phyloP scores from a whole-genome alignment of 2,113 vertebrate genomes.

The Raphicerus campestris region DNA sequence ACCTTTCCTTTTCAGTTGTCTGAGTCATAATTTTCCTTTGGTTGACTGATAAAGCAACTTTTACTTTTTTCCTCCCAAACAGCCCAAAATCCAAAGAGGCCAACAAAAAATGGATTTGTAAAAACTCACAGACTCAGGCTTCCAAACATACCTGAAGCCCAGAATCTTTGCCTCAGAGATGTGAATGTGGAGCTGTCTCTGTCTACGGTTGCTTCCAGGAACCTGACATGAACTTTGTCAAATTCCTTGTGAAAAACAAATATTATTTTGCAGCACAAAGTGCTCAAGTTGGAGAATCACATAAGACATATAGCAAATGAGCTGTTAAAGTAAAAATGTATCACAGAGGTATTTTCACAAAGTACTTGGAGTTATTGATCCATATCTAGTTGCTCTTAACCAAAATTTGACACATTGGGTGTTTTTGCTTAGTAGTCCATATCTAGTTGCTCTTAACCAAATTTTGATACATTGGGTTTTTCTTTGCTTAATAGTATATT shows the following conservation, averaged over 20 bases:
- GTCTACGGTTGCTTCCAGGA: background rate
- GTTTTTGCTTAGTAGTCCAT: background rate
- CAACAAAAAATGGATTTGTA: background rate
- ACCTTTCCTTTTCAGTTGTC: background rate
- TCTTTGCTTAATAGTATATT: background rate
- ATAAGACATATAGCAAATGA: background rate
- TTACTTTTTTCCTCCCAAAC: background rate
- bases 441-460: no score
- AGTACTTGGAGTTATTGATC: background rate
- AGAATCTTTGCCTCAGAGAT: background rate
- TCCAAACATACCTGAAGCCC: background rate
- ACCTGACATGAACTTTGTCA: background rate
- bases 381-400: no score
- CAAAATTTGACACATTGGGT: background rate
- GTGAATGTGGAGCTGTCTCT: background rate
- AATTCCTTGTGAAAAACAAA: background rate
- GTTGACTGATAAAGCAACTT: background rate
- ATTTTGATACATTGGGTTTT: background rate
- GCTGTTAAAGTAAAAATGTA: background rate
- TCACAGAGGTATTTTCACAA: background rate
- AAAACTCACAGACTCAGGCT: background rate
- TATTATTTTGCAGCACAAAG: background rate
- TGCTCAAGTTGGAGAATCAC: background rate
- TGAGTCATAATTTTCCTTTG: slow-evolving; percentile 40
- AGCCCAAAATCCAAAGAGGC: background rate